Conservation (phyloP, 53 echinoderm and acorn worm genomes). For the Antedon mediterranea region DNA sequence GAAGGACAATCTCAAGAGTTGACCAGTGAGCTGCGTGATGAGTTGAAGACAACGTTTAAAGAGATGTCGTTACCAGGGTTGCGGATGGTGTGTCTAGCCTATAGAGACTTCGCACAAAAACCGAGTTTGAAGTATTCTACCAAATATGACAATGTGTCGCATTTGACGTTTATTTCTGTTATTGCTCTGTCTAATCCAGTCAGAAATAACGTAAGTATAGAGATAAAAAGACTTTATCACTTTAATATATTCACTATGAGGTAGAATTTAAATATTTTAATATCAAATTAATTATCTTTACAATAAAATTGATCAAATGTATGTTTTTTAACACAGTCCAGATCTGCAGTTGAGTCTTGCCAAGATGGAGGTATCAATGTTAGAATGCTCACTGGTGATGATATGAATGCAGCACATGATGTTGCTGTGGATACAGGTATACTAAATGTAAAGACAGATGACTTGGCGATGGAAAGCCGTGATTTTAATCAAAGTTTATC, state of each 20-base stretch:
- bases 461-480: background rate
- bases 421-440: background rate
- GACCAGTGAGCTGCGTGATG: background rate
- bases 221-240: no score
- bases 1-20: background rate
- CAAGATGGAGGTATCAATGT: background rate
- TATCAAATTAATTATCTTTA: no score
- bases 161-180: background rate
- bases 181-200: background rate
- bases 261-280: no score
- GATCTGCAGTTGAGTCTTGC: background rate
- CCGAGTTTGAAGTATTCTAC: background rate
- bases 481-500: conserved; percentile 1
- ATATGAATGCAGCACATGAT: background rate
- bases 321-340: background rate
- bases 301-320: background rate
- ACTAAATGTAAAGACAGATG: background rate
- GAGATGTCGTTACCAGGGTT: background rate
- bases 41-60: background rate
- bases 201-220: background rate
- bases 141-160: background rate
- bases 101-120: background rate
- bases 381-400: background rate
- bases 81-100: background rate
- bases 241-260: no score